Evolutionary conservation across 2,113 vertebrate species (phyloP).

Genomic region (Proterorhinus semilunaris): DNA sequence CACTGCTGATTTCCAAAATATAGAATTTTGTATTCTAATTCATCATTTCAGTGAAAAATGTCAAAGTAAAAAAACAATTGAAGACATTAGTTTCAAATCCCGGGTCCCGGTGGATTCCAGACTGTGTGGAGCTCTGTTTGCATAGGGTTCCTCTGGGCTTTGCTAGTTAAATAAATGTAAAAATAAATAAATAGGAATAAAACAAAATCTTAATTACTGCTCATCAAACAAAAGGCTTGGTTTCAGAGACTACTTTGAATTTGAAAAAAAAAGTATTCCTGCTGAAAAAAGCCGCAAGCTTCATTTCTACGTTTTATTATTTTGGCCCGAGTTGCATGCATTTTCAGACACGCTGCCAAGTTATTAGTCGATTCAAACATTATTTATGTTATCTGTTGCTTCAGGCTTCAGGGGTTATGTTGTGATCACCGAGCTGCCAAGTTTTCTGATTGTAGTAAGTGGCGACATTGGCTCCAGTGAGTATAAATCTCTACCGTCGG

Average conservation of each 20-base stretch:
- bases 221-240: neutral
- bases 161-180: no score
- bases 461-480: slow-evolving; percentile 30
- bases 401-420: slow-evolving; percentile 25
- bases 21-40: no score
- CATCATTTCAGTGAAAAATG: no score
- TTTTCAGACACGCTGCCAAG: slow-evolving; percentile 16
- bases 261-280: neutral
- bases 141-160: no score
- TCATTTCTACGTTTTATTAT: neutral
- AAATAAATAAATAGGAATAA: no score
- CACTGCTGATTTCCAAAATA: no score
- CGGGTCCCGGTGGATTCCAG: no score
- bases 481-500: slow-evolving; percentile 35
- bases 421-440: slow-evolving; percentile 22
- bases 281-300: neutral
- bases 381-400: slow-evolving; percentile 24
- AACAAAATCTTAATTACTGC: neutral
- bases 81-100: no score
- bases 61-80: no score
- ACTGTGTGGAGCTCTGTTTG: no score
- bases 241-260: neutral
- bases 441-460: slow-evolving; percentile 28
- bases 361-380: slow-evolving; percentile 37
- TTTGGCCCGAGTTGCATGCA: neutral